Conservation (phyloP, 2,113 vertebrate genomes). For the Peromyscus maniculatus region DNA sequence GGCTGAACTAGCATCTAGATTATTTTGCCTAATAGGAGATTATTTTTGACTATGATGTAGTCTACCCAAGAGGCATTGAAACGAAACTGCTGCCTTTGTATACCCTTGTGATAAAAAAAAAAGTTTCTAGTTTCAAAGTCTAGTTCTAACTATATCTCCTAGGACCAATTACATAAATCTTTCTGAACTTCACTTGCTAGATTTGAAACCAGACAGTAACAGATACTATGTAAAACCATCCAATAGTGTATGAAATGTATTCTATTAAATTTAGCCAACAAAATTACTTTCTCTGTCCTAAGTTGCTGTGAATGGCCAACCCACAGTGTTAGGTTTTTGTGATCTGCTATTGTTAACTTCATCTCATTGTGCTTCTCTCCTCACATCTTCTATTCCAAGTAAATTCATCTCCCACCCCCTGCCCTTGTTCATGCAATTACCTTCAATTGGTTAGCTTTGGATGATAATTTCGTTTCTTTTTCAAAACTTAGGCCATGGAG, state of each 20-base stretch:
- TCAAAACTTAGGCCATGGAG: constrained; percentile 25
- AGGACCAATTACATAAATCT: background rate
- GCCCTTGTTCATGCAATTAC: background rate
- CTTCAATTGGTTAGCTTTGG: constrained; percentile 26
- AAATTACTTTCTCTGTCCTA: constrained; percentile 9
- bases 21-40: background rate
- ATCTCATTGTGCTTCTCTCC: background rate
- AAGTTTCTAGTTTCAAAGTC: background rate
- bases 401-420: background rate
- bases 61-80: background rate
- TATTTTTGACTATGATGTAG: background rate
- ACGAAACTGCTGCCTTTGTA: background rate
- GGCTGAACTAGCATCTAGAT: background rate
- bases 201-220: constrained; percentile 42
- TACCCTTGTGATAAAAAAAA: background rate
- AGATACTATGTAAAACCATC: background rate
- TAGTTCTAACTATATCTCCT: background rate
- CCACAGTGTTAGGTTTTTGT: background rate
- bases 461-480: constrained; percentile 21
- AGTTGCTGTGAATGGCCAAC: background rate
- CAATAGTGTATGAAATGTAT: background rate
- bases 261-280: constrained; percentile 21
- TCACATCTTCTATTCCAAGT: background rate
- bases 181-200: background rate
- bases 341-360: background rate